These are phyloP conservation scores for Otis tarda DNA, from an alignment of 2,113 vertebrate species.

Conservation along the genomic window DNA sequence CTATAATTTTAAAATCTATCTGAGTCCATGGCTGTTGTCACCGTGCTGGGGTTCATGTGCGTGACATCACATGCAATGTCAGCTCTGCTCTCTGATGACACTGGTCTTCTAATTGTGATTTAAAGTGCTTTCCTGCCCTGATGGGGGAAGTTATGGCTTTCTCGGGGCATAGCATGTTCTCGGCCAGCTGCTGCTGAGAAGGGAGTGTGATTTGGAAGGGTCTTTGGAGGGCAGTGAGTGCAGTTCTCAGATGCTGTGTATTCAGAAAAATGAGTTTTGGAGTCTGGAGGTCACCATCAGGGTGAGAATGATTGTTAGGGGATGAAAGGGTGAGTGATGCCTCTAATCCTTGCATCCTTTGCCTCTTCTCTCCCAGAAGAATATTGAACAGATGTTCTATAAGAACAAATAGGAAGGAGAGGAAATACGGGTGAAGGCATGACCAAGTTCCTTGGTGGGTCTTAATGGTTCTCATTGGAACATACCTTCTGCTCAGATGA, in stretches of 20 bases:
- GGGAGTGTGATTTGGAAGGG: neutral
- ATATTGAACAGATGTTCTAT: neutral
- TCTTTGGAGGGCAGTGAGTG: neutral
- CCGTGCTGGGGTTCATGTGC: neutral
- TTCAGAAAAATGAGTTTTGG: neutral
- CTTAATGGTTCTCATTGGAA: neutral
- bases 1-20: neutral
- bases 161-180: neutral
- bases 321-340: neutral
- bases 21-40: neutral
- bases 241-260: neutral
- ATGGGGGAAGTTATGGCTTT: neutral
- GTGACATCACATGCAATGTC: neutral
- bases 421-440: neutral
- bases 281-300: neutral
- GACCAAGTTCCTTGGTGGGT: neutral
- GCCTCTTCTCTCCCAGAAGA: neutral
- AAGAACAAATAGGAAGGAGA: neutral
- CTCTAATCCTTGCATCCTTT: neutral
- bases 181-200: neutral
- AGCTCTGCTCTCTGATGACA: neutral
- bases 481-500: neutral
- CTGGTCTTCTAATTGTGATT: neutral
- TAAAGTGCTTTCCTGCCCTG: neutral
- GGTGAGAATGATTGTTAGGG: neutral